Base-by-base conservation (phyloP, 30 jellyfish, hydroid and myxozoan species). In the Aurelia aurita region DNA sequence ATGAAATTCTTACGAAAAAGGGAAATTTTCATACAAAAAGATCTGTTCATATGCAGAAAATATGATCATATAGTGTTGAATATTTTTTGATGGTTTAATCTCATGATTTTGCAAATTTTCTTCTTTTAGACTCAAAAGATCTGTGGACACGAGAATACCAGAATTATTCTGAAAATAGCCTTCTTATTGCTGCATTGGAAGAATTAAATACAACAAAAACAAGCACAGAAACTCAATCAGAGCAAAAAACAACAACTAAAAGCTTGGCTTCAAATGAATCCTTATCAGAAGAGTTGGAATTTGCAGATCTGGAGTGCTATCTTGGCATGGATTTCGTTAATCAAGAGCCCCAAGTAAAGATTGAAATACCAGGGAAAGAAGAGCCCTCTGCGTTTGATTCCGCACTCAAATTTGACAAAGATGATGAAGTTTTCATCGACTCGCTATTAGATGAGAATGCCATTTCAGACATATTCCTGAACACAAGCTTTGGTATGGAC, bases 91-190 rank as follows among this genome's bases (percentile, higher is more conserved):
- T 39, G 51, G 9, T 5, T 39, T 39, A 6, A 39, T 39, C 51
- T 39, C 15, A 6, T 39, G 15, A 4, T 39, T 39, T 39, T 39
- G 7, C 51, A 39, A 39, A 39, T 39, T 39, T 39, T 6, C 14
- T 15, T 39, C 51, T 22, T 28, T 15, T 31, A 46, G 77, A 76
- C 25, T 26, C 61, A 45, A 32, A 54, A 6, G 77, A 55, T 59
- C 21, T 43, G 54, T 53, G 63, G 65, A 44, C 34, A 2, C 74
- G 64, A 23, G 77, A 45, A n/a, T 69, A 65, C 34, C 66, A 23
- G 21, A 64, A 69, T 8, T 83, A 54, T 29, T 14, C 93, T 55
- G 87, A 83, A 23, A 68, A 83, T 45, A 83, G 87, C 61, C 26
- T 83, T 3, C 58, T 83, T 0, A 72, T 25, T 15, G 81, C 57